phyloP scores from a whole-genome alignment of 2,888 invertebrate genomes.

The Torymus aiolomorphi region DNA sequence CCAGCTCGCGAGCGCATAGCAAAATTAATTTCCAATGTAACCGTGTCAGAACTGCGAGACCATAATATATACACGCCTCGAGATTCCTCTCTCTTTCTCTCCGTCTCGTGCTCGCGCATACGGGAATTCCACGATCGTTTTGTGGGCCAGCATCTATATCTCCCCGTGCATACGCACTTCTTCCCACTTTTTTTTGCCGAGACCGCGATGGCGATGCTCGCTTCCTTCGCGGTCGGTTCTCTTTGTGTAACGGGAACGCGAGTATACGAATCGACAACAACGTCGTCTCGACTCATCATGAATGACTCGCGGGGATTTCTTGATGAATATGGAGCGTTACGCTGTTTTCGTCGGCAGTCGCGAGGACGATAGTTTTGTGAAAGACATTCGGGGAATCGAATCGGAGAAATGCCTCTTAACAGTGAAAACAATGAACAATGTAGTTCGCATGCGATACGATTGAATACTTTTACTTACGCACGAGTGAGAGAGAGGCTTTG shows the following conservation, averaged over 20 bases:
- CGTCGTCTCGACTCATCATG: not conserved
- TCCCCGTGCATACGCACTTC: not conserved
- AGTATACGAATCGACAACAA: not conserved
- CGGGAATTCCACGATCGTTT: conserved; percentile 33
- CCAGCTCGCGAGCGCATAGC: conserved; percentile 5
- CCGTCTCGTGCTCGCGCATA: not conserved
- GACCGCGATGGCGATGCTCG: not conserved
- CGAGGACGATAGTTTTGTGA: conserved; percentile 14
- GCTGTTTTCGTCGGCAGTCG: not conserved
- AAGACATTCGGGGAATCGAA: not conserved
- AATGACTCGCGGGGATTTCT: conserved; percentile 1
- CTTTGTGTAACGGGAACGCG: conserved; percentile 18
- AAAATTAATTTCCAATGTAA: conserved; percentile 58
- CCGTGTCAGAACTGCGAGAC: conserved; percentile 48
- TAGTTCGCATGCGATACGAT: conserved; percentile 22
- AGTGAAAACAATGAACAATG: conserved; percentile 17
- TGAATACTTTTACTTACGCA: conserved; percentile 22
- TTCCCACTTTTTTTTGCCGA: not conserved
- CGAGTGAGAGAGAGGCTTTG: not conserved
- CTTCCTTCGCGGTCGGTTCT: not conserved
- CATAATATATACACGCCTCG: not conserved
- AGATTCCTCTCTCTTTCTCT: conserved; percentile 45
- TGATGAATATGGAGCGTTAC: not conserved
- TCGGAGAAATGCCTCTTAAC: not conserved
- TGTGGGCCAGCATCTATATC: conserved; percentile 27